Percentiles rank a stretch among this genome's conserved stretches.
These are phyloP conservation scores for Brevimyrus niger DNA, from an alignment of 2,113 vertebrate genomes.

Conservation along the genomic window DNA sequence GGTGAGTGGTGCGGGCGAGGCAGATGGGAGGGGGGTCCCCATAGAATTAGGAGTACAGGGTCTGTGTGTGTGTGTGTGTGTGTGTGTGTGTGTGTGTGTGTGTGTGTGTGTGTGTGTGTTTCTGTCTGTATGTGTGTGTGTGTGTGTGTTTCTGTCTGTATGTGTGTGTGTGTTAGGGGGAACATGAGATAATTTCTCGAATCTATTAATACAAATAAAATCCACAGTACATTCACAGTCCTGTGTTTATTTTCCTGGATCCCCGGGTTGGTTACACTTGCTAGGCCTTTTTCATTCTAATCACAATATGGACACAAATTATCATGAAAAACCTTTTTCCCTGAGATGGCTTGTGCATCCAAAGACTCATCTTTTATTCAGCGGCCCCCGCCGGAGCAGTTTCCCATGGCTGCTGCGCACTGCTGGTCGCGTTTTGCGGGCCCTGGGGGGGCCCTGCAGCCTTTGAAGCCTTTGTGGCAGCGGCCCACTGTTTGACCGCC, in stretches of 20 bases:
- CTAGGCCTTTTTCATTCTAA: background rate
- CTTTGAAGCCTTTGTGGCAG: conserved; percentile 31
- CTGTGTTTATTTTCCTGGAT: background rate
- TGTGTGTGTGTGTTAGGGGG: background rate
- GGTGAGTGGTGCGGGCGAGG: too few relatives aligned
- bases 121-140: too few relatives aligned
- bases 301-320: background rate
- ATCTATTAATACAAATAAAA: background rate
- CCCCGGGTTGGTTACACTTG: background rate
- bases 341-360: background rate
- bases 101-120: too few relatives aligned
- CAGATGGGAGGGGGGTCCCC: too few relatives aligned
- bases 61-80: too few relatives aligned
- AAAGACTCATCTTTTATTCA: conserved; percentile 5
- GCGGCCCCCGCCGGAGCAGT: background rate
- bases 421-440: background rate
- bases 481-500: background rate
- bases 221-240: background rate
- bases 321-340: background rate
- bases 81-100: background rate
- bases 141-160: background rate
- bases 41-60: too few relatives aligned
- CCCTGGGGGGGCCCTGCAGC: background rate
- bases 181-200: background rate
- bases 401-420: background rate